Evolutionary conservation across 2,113 vertebrate genomes (phyloP), one percentile per base, ranked within the genome.

Genomic region (Ovis canadensis): DNA sequence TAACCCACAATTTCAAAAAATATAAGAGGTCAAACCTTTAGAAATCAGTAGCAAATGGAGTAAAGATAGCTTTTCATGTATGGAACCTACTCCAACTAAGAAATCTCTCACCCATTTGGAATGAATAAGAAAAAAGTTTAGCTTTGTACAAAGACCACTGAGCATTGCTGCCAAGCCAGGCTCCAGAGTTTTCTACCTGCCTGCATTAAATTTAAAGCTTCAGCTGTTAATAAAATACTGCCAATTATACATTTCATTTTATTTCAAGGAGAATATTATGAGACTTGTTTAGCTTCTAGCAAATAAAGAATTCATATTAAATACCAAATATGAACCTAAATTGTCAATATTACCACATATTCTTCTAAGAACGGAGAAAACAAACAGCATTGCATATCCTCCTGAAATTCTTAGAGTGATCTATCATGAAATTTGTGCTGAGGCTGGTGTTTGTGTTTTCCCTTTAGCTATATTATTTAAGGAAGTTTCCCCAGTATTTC

Each of bases 11-110:
- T 91, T 98, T 98, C 59, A 78, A 92, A 98, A 98, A 97, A 96
- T 96, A 29, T 92, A 96, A 98, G 96, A 98, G 97, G 97, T 98
- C 96, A 98, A 84, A 97, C 97, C 97, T 97, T 98, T 98, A 97
- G 96, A 98, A 98, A 99, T 98, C 98, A 98, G 98, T 98, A 98
- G 97, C 3, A 48, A 98, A 97, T 90, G 96, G 91, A 96, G 90
- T 98, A 90, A 92, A 98, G 98, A 98, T 97, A 97, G 93, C 97
- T 98, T 98, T 98, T 98, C 91, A 94, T 89, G 97, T 94, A 98
- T 90, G 77, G 95, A 95, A 81, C 29, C 62, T 85, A 96, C 88
- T 98, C 98, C 98, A 98, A 99, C 99, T 99, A 99, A 98, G 97
- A 94, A 90, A 98, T 78, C 55, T 59, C 88, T 98, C 95, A 97